Conservation (phyloP, 2,797 vertebrate genomes). For the Pipistrellus pipistrellus region DNA sequence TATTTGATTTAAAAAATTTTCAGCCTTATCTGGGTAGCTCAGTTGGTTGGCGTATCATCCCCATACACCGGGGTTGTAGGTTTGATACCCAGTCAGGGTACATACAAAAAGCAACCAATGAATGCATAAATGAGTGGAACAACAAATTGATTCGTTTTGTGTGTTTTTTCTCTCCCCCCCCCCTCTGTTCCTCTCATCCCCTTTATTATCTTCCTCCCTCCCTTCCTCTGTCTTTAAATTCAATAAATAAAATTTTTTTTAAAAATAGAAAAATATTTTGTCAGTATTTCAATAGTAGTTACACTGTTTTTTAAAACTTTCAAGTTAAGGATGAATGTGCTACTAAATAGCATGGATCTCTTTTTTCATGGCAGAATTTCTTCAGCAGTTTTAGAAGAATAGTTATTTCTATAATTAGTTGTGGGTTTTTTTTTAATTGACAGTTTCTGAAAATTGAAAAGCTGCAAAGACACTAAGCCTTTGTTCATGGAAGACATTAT, state of each 20-base stretch:
- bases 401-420: conserved; percentile 4
- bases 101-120: background rate
- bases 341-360: background rate
- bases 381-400: conserved; percentile 15
- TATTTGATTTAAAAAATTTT: background rate
- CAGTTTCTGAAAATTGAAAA: conserved; percentile 36
- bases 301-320: conserved; percentile 27
- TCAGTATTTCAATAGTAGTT: background rate
- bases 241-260: background rate
- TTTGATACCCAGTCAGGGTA: background rate
- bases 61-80: background rate
- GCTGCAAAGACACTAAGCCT: background rate
- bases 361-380: background rate
- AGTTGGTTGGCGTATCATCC: background rate
- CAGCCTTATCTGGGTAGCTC: background rate
- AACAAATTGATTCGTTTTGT: background rate
- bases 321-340: background rate
- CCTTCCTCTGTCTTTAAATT: background rate
- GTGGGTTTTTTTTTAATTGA: background rate
- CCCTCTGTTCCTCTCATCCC: background rate
- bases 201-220: background rate
- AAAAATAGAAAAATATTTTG: conserved; percentile 5
- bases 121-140: background rate
- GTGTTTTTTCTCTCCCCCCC: background rate
- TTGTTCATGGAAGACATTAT: background rate